phyloP scores from a whole-genome alignment of 2,888 invertebrate species.

The Eudasyphora cyanicolor region DNA sequence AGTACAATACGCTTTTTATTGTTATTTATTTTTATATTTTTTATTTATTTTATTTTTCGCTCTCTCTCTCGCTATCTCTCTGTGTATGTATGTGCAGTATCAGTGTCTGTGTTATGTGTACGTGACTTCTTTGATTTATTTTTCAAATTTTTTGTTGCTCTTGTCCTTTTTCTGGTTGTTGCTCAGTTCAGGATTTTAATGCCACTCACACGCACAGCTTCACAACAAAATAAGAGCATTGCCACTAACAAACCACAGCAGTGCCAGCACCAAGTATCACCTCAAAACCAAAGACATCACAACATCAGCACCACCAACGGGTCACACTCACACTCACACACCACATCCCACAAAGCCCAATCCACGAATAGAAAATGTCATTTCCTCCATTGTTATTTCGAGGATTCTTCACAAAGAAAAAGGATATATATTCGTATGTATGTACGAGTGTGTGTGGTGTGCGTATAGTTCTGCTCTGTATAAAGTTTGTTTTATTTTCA shows the following conservation, averaged over 20 bases:
- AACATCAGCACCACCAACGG: background rate
- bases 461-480: background rate
- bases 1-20: conserved; percentile 1
- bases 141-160: conserved; percentile 20
- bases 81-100: background rate
- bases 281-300: background rate
- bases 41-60: background rate
- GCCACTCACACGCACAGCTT: too few relatives aligned
- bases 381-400: conserved; percentile 10
- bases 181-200: conserved; percentile 15
- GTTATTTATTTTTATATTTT: conserved; percentile 21
- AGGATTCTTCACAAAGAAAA: background rate
- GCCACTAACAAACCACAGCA: background rate
- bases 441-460: background rate
- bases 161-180: background rate
- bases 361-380: background rate
- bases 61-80: background rate
- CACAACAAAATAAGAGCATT: background rate
- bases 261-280: background rate
- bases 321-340: background rate
- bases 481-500: background rate
- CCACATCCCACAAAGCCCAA: background rate
- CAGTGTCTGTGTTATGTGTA: conserved; percentile 41
- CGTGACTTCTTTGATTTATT: conserved; percentile 63
- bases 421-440: background rate